A percentile compares a stretch with the other conserved stretches of the same genome.
phyloP scores from a whole-genome alignment of 2,888 invertebrate species.

The Thecocarcelia acutangulata region DNA sequence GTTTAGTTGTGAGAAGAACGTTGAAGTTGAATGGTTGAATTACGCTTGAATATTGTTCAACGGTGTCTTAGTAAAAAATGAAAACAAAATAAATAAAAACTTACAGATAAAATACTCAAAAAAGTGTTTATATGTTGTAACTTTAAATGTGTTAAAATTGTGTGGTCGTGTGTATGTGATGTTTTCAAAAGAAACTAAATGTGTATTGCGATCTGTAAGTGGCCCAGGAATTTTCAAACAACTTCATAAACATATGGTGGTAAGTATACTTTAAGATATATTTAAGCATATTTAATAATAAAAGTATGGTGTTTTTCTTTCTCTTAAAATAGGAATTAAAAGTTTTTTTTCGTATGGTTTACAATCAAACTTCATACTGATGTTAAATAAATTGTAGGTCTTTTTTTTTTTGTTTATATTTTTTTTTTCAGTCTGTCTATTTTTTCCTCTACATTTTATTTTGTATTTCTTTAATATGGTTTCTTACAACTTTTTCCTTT shows the following conservation, averaged over 20 bases:
- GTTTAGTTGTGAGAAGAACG: constrained; percentile 65
- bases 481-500: constrained; percentile 54
- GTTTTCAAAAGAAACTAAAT: constrained; percentile 30
- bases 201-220: constrained; percentile 36
- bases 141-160: constrained; percentile 52
- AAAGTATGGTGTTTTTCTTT: constrained; percentile 30
- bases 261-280: constrained; percentile 48
- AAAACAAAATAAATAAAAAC: constrained; percentile 16
- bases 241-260: constrained; percentile 55
- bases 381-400: constrained; percentile 26
- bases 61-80: constrained; percentile 1
- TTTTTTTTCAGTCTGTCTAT: constrained; percentile 23
- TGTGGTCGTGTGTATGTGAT: constrained; percentile 26
- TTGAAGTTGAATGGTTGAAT: constrained; percentile 36
- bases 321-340: constrained; percentile 13
- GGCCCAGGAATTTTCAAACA: constrained; percentile 55
- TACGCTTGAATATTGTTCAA: constrained; percentile 33
- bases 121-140: constrained; percentile 49
- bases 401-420: constrained; percentile 26
- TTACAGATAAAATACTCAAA: constrained; percentile 46
- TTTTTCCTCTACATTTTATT: constrained; percentile 38
- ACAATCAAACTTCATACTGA: constrained; percentile 4
- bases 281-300: constrained; percentile 16
- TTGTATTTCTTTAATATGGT: constrained; percentile 62
- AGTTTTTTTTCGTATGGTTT: no score